Conservation (phyloP, 1,140 invertebrate genomes). For the Centruroides sculpturatus region DNA sequence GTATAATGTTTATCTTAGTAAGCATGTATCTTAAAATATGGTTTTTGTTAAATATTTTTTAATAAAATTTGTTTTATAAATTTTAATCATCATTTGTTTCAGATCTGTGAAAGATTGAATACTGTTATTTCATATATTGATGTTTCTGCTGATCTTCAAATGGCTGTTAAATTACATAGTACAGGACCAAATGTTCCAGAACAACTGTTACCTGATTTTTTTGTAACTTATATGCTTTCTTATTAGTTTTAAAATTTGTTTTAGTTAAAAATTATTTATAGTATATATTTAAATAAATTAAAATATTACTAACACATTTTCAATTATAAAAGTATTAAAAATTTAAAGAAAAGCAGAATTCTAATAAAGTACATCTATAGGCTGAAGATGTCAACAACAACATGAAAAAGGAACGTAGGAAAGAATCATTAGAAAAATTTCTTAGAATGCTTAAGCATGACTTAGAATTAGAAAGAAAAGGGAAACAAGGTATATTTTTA, state of each 20-base stretch:
- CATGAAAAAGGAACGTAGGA: constrained; percentile 79
- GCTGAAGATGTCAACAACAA: constrained; percentile 82
- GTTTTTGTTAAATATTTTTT: too few relatives aligned
- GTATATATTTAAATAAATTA: background rate
- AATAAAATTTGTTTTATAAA: background rate
- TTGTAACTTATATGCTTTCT: constrained; percentile 28
- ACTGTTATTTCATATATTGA: constrained; percentile 52
- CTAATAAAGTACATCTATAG: constrained; percentile 17
- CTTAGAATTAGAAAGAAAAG: constrained; percentile 66
- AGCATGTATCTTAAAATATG: too few relatives aligned
- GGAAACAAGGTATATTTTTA: constrained; percentile 45
- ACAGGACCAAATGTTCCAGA: constrained; percentile 45
- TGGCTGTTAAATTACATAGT: constrained; percentile 43
- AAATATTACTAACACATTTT: background rate
- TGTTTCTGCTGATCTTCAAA: constrained; percentile 54
- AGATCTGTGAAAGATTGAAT: constrained; percentile 52
- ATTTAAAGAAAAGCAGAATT: background rate
- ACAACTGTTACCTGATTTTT: constrained; percentile 81
- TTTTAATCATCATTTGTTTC: constrained; percentile 21
- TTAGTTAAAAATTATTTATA: background rate
- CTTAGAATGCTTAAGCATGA: constrained; percentile 67
- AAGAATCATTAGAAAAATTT: constrained; percentile 59
- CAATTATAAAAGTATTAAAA: background rate
- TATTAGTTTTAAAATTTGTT: too few relatives aligned
- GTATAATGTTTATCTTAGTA: too few relatives aligned